Evolutionary conservation across 1,140 invertebrate genomes (phyloP).

Genomic region (Anoplophora glabripennis): DNA sequence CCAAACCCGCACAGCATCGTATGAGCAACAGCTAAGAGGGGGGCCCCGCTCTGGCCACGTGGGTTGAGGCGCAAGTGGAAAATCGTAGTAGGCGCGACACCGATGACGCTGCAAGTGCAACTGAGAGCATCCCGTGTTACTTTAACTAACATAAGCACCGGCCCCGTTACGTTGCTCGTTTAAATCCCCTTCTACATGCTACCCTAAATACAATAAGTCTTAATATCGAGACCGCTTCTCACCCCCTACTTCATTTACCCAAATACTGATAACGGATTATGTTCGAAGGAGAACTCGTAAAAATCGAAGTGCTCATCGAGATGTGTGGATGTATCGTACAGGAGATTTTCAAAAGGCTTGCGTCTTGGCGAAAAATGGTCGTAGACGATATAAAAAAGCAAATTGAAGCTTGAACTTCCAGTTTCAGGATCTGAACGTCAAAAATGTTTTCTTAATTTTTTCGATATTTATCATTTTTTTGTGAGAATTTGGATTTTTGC

Average conservation of each 20-base stretch:
- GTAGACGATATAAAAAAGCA: no score
- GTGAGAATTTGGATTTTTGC: no score
- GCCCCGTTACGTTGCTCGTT: conserved; percentile 3
- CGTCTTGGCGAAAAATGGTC: no score
- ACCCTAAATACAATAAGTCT: conserved; percentile 40
- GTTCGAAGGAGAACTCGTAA: neutral
- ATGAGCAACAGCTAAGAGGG: neutral
- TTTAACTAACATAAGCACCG: conserved; percentile 23
- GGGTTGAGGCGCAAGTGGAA: conserved; percentile 3
- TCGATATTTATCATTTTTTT: no score
- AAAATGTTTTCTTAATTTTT: no score
- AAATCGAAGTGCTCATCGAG: no score
- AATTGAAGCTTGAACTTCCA: no score
- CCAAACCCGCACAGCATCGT: conserved; percentile 40
- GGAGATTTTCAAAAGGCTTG: no score
- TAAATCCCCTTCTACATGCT: conserved; percentile 26
- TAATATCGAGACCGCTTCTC: conserved; percentile 34
- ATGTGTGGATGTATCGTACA: no score
- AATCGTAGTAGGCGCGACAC: neutral
- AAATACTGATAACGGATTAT: conserved; percentile 22
- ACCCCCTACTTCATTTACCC: conserved; percentile 27
- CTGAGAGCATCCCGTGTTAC: conserved; percentile 14
- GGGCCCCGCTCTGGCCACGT: conserved; percentile 14
- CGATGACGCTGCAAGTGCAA: conserved; percentile 25
- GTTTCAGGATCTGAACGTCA: no score